These are phyloP conservation scores for Tetrapedia diversipes DNA, from an alignment of 2,888 invertebrate genomes.

Conservation along the genomic window DNA sequence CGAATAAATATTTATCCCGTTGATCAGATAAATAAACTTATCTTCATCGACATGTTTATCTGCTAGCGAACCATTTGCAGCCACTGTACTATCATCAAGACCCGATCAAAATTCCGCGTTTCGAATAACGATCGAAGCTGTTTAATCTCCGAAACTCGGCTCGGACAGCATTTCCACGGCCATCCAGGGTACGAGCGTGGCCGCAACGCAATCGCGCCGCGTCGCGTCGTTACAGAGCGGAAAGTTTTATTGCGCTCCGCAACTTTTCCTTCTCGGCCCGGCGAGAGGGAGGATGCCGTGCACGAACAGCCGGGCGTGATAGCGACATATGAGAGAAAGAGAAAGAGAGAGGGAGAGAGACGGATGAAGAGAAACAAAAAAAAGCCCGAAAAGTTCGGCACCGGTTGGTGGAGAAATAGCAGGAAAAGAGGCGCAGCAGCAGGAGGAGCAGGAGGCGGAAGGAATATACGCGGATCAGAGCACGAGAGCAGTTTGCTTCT, in stretches of 20 bases:
- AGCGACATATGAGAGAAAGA: constrained; percentile 65
- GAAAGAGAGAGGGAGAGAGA: no score
- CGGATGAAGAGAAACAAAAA: no score
- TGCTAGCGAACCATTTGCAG: no score
- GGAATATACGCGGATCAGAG: constrained; percentile 67
- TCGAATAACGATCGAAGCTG: neutral
- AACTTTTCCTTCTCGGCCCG: constrained; percentile 62
- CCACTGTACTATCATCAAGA: neutral
- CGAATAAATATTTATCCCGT: no score
- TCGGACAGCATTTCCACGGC: neutral
- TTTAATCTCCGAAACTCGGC: neutral
- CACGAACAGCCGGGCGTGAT: constrained; percentile 54
- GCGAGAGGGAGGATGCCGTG: constrained; percentile 55
- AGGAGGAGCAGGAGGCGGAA: constrained; percentile 59
- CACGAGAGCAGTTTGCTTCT: constrained; percentile 64
- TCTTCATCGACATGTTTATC: no score
- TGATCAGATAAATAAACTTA: no score
- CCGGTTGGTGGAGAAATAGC: constrained; percentile 45
- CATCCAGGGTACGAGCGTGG: constrained; percentile 42
- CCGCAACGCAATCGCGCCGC: constrained; percentile 38
- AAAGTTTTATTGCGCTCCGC: constrained; percentile 66
- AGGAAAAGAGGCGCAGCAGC: constrained; percentile 39
- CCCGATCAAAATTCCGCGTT: neutral
- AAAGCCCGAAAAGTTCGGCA: constrained; percentile 51
- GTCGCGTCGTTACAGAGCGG: constrained; percentile 47